Percentiles rank a stretch among this genome's conserved stretches.
Evolutionary conservation across 1,140 invertebrate genomes (phyloP).

Genomic region (Panagrolaimus sp.): DNA sequence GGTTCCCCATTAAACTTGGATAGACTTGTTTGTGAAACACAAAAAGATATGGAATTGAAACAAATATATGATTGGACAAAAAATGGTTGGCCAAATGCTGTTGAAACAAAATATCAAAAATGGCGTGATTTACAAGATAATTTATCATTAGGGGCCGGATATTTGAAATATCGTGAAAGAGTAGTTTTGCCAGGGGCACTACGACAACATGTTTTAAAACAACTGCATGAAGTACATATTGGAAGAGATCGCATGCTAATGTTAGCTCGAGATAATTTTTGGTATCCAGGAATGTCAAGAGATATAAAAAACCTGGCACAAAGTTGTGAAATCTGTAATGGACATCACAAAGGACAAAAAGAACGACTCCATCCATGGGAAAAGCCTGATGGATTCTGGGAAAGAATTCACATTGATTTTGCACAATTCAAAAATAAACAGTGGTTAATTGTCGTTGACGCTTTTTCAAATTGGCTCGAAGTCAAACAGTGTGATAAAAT

Average conservation of each 20-base stretch:
- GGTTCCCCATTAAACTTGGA: not conserved
- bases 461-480: conserved; percentile 61
- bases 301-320: not conserved
- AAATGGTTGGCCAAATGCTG: not conserved
- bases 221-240: not conserved
- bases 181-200: not conserved
- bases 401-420: not conserved
- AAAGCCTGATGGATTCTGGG: not conserved
- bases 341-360: not conserved
- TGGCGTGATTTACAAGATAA: not conserved
- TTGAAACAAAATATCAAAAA: not conserved
- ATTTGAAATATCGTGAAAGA: not conserved
- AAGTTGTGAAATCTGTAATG: not conserved
- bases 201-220: not conserved
- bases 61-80: not conserved
- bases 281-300: not conserved
- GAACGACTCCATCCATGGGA: not conserved
- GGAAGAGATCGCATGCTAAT: not conserved
- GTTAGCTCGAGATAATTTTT: not conserved
- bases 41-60: not conserved
- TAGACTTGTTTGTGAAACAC: not conserved
- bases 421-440: conserved; percentile 47
- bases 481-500: conserved; percentile 28
- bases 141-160: not conserved
- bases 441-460: conserved; percentile 61